These are phyloP conservation scores for Hyperoplus immaculatus DNA, from an alignment of 2,797 vertebrate genomes.

Conservation along the genomic window DNA sequence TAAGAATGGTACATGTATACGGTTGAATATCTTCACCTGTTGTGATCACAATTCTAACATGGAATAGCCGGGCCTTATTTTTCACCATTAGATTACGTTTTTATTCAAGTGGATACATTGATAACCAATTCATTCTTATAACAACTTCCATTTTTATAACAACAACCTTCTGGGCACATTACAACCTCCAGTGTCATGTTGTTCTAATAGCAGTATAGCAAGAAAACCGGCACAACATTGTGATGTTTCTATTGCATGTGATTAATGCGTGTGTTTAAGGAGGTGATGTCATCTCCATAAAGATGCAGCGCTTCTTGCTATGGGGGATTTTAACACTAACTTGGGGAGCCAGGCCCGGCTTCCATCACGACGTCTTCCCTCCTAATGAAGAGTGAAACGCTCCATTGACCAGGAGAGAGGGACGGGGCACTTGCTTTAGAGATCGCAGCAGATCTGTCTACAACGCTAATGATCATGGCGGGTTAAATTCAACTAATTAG, in stretches of 20 bases:
- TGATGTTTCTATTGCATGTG: slow-evolving; percentile 12
- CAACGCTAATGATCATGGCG: slow-evolving; percentile 82
- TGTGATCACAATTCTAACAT: neutral
- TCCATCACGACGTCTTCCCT: slow-evolving; percentile 64
- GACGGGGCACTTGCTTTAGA: slow-evolving; percentile 64
- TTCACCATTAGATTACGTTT: neutral
- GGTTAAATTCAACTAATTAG: slow-evolving; percentile 87
- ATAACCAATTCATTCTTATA: neutral
- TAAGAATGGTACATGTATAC: neutral
- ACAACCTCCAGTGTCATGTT: neutral
- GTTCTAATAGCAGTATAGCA: neutral
- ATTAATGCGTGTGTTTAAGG: slow-evolving; percentile 16
- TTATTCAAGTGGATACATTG: neutral
- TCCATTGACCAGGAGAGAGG: slow-evolving; percentile 74
- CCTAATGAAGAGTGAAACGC: slow-evolving; percentile 78
- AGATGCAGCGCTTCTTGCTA: slow-evolving; percentile 52
- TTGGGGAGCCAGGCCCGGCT: slow-evolving; percentile 64
- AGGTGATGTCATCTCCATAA: slow-evolving; percentile 50
- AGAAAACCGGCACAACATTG: slow-evolving; percentile 4
- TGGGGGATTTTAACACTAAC: slow-evolving; percentile 62
- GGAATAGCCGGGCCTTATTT: neutral
- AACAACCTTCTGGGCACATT: slow-evolving; percentile 4
- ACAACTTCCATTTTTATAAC: neutral
- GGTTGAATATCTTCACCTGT: neutral
- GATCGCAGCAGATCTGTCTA: slow-evolving; percentile 85